These are phyloP conservation scores for Acridotheres tristis DNA, from an alignment of 2,797 vertebrate genomes.

Conservation along the genomic window DNA sequence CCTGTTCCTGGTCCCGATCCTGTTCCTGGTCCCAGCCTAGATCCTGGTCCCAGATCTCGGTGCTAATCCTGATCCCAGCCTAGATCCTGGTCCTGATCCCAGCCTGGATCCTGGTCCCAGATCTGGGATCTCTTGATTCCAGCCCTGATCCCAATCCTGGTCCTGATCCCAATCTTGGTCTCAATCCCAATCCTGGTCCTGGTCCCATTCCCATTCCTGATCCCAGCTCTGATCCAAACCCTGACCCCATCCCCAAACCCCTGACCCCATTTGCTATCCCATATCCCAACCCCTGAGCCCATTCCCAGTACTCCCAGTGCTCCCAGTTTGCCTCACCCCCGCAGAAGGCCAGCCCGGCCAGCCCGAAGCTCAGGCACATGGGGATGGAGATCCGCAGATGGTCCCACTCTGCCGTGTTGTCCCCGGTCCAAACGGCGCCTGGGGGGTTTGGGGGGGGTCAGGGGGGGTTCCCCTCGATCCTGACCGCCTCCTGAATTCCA, in stretches of 20 bases:
- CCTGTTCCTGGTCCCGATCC: neutral
- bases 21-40: neutral
- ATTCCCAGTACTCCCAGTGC: neutral
- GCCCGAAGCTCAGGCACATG: constrained; percentile 90
- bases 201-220: neutral
- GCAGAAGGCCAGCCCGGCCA: constrained; percentile 91
- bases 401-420: constrained; percentile 94
- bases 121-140: too few species aligned
- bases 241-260: neutral
- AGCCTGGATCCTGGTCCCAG: neutral
- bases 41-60: too few species aligned
- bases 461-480: neutral
- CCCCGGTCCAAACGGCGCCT: constrained; percentile 95
- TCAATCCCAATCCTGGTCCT: accelerated
- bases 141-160: too few species aligned
- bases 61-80: too few species aligned
- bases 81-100: accelerated
- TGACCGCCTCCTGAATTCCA: accelerated
- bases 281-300: neutral
- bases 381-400: constrained; percentile 91
- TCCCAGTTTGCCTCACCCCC: constrained; percentile 78
- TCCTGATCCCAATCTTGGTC: accelerated
- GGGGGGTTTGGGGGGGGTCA: neutral
- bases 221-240: neutral
- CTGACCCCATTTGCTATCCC: neutral